These are phyloP conservation scores for Microcebus griseorufus DNA, from an alignment of 2,113 vertebrate genomes.

Conservation along the genomic window DNA sequence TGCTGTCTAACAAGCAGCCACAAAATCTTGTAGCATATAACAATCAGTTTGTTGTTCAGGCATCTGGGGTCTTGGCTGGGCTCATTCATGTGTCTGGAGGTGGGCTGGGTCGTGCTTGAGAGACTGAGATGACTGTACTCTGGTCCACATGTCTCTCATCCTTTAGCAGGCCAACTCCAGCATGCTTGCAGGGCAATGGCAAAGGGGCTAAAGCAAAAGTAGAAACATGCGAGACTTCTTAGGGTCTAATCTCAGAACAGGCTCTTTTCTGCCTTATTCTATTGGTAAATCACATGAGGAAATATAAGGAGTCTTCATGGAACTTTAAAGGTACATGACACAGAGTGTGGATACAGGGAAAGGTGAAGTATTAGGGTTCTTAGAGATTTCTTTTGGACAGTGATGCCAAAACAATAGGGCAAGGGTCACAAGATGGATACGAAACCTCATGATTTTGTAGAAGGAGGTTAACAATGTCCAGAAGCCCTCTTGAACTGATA, in stretches of 20 bases:
- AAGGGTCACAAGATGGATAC: not conserved
- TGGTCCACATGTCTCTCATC: not conserved
- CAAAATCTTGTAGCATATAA: not conserved
- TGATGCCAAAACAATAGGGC: not conserved
- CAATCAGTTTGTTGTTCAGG: not conserved
- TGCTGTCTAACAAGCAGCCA: not conserved
- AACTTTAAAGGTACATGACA: not conserved
- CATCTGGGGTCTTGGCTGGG: not conserved
- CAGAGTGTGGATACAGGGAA: not conserved
- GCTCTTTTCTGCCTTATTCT: not conserved
- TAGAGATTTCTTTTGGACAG: not conserved
- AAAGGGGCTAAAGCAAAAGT: not conserved
- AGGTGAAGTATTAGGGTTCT: not conserved
- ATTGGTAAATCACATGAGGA: not conserved
- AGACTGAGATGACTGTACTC: not conserved
- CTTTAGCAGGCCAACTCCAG: not conserved
- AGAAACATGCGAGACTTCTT: not conserved
- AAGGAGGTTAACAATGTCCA: not conserved
- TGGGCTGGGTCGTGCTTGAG: not conserved
- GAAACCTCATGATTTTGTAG: not conserved
- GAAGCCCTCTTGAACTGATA: constrained; percentile 4
- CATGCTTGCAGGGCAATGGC: not conserved
- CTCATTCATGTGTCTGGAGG: not conserved
- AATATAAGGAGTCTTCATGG: not conserved
- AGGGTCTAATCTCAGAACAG: not conserved